These are phyloP conservation scores for Nothobranchius furzeri DNA, from an alignment of 2,113 vertebrate species.

Conservation along the genomic window DNA sequence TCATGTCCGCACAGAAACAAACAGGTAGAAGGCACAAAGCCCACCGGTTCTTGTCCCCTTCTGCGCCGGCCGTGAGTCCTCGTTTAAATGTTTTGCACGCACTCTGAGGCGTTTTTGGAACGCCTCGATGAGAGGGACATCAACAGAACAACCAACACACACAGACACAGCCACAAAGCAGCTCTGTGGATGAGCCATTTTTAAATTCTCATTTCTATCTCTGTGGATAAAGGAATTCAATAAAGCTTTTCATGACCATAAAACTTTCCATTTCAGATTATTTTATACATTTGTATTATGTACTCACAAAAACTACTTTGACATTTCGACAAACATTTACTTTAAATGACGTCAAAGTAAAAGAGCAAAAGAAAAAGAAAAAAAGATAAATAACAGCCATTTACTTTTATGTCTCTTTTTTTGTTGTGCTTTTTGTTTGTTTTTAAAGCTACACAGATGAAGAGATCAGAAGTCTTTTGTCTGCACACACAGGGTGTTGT, in stretches of 20 bases:
- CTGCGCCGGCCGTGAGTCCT: slow-evolving; percentile 21
- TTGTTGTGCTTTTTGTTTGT: slow-evolving; percentile 75
- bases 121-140: slow-evolving; percentile 35
- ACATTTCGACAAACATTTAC: slow-evolving; percentile 81
- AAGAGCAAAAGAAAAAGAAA: slow-evolving; percentile 35
- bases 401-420: slow-evolving; percentile 41
- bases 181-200: slow-evolving; percentile 44
- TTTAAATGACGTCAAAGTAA: slow-evolving; percentile 79
- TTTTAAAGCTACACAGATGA: slow-evolving; percentile 60
- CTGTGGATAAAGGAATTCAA: slow-evolving; percentile 65
- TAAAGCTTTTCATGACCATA: slow-evolving; percentile 82
- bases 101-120: slow-evolving; percentile 38
- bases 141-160: slow-evolving; percentile 63
- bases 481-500: slow-evolving; percentile 45
- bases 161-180: slow-evolving; percentile 69
- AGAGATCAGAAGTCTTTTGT: slow-evolving; percentile 31
- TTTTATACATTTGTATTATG: slow-evolving; percentile 72
- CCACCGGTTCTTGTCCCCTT: slow-evolving; percentile 33
- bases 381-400: slow-evolving; percentile 51
- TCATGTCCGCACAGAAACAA: slow-evolving; percentile 13
- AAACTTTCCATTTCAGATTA: slow-evolving; percentile 62
- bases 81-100: slow-evolving; percentile 27
- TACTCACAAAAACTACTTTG: slow-evolving; percentile 79
- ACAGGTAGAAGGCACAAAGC: slow-evolving; percentile 24
- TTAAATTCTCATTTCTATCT: slow-evolving; percentile 61